phyloP scores from a whole-genome alignment of 2,888 invertebrate species.

The Scelioninae gen. 1 region DNA sequence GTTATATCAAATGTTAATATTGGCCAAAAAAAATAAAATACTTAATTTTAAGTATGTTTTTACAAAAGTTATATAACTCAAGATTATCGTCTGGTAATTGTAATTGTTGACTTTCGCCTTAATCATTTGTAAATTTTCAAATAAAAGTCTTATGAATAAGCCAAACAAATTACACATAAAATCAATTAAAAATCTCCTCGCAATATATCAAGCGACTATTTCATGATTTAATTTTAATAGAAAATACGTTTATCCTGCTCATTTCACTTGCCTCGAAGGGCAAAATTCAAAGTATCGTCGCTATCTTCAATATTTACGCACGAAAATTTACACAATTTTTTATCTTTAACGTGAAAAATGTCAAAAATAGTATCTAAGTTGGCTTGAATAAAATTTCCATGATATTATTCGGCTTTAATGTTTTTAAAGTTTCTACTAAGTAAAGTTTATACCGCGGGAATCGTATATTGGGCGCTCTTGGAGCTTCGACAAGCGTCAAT shows the following conservation, averaged over 20 bases:
- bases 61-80: too few relatives aligned
- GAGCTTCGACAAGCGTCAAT: constrained; percentile 14
- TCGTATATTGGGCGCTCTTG: constrained; percentile 39
- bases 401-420: constrained; percentile 37
- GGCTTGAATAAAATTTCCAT: constrained; percentile 49
- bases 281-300: constrained; percentile 6
- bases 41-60: too few relatives aligned
- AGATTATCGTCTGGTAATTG: too few relatives aligned
- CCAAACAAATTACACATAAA: too few relatives aligned
- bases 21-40: too few relatives aligned
- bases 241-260: background rate
- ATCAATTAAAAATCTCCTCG: too few relatives aligned
- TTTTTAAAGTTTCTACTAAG: constrained; percentile 35
- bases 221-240: background rate
- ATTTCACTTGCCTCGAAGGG: background rate
- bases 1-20: too few relatives aligned
- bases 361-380: constrained; percentile 21
- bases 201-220: too few relatives aligned
- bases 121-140: too few relatives aligned
- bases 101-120: background rate
- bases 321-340: constrained; percentile 33
- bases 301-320: constrained; percentile 16
- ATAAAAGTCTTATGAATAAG: too few relatives aligned
- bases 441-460: constrained; percentile 30
- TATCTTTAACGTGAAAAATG: constrained; percentile 19